Conservation (phyloP, 2,797 vertebrate species). For the Catharus ustulatus region DNA sequence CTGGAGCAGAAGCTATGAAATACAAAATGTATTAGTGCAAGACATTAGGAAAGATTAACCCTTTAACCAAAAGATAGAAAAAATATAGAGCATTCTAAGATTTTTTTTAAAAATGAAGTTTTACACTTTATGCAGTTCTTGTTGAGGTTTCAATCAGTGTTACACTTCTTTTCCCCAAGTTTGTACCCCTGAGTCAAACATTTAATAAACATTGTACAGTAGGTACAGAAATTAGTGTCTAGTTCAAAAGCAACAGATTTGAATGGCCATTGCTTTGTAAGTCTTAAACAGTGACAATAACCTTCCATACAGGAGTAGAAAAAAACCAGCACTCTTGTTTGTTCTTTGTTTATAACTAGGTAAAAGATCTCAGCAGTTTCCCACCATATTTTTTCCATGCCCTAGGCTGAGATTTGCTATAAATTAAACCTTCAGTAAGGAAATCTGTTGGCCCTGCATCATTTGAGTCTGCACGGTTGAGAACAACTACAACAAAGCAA, state of each 20-base stretch:
- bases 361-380: constrained; percentile 9
- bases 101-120: neutral
- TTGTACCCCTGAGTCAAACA: constrained; percentile 80
- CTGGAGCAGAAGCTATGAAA: constrained; percentile 25
- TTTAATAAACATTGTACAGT: constrained; percentile 71
- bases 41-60: constrained; percentile 21
- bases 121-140: constrained; percentile 45
- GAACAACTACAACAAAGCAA: constrained; percentile 44
- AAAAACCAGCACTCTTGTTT: constrained; percentile 27
- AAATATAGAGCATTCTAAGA: neutral
- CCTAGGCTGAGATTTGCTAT: neutral
- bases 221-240: constrained; percentile 71
- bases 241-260: constrained; percentile 55
- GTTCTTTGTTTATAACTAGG: constrained; percentile 53
- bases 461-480: neutral
- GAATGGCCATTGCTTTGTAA: constrained; percentile 20
- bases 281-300: constrained; percentile 37
- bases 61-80: constrained; percentile 8
- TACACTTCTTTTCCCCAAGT: constrained; percentile 66
- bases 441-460: neutral
- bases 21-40: constrained; percentile 61
- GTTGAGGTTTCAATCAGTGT: constrained; percentile 73
- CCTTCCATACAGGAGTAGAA: neutral
- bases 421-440: constrained; percentile 12
- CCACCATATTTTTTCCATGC: neutral